Evolutionary conservation across 2,113 vertebrate species (phyloP).

Genomic region (Gymnorhina tibicen): DNA sequence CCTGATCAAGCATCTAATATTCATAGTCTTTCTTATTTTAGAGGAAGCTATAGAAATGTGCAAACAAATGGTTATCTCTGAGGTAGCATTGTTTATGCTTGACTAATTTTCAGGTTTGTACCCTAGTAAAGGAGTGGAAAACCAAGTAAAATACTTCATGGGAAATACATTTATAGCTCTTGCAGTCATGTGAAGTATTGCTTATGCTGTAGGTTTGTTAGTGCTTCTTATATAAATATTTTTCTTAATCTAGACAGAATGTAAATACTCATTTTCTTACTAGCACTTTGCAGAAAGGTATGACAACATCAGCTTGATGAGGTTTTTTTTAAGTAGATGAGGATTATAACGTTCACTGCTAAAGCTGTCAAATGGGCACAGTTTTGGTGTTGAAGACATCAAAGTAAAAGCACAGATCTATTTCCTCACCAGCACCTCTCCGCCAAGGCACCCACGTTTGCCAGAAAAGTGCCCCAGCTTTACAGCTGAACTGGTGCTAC

Average conservation of each 20-base stretch:
- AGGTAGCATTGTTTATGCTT: neutral
- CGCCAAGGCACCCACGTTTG: neutral
- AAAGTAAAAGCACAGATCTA: neutral
- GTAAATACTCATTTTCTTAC: neutral
- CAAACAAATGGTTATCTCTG: neutral
- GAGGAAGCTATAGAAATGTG: neutral
- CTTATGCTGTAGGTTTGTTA: neutral
- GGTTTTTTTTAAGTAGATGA: neutral
- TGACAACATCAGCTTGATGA: neutral
- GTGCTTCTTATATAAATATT: neutral
- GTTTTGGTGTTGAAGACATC: neutral
- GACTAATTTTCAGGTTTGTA: neutral
- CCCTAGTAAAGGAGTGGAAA: neutral
- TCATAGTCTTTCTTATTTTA: neutral
- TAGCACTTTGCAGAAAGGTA: neutral
- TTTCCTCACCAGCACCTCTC: neutral
- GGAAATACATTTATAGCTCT: neutral
- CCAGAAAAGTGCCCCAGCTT: neutral
- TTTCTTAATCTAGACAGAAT: neutral
- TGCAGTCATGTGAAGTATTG: neutral
- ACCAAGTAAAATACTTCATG: neutral
- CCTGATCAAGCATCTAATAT: neutral
- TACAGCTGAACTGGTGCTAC: neutral
- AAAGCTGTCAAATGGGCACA: neutral
- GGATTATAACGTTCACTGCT: neutral